Evolutionary conservation across 2,797 vertebrate genomes (phyloP).

Genomic region (Mormyrops boulengeri): DNA sequence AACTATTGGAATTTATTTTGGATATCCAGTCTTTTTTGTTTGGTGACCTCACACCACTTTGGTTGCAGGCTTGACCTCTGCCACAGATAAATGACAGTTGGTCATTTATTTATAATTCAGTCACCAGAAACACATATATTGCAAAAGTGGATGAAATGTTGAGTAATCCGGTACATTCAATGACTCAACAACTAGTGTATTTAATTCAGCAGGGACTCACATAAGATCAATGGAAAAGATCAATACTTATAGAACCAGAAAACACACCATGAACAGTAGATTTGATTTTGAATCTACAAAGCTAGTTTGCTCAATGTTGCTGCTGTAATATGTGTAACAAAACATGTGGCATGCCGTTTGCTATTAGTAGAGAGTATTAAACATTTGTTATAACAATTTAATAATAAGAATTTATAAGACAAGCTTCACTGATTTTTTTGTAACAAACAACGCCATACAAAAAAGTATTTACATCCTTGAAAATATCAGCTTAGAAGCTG

Average conservation of each 20-base stretch:
- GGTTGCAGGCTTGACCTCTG: background rate
- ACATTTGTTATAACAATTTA: background rate
- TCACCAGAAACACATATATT: background rate
- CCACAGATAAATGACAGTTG: background rate
- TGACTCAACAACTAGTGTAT: background rate
- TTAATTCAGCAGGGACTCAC: background rate
- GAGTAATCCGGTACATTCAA: background rate
- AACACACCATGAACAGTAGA: background rate
- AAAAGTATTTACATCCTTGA: background rate
- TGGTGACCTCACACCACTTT: background rate
- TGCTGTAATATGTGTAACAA: background rate
- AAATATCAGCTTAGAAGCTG: background rate
- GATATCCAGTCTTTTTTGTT: background rate
- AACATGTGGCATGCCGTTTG: background rate
- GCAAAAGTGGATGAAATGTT: background rate
- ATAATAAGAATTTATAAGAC: background rate
- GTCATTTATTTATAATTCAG: background rate
- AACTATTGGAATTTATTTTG: background rate
- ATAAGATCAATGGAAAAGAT: background rate
- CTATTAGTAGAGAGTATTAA: background rate
- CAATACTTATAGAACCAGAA: background rate
- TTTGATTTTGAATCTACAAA: background rate
- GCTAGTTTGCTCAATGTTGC: background rate
- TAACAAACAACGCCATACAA: background rate
- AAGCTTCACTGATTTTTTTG: background rate